Evolutionary conservation across 2,888 invertebrate species (phyloP), one percentile per base, ranked within the genome.

Genomic region (Kryphioiulus occultus): DNA sequence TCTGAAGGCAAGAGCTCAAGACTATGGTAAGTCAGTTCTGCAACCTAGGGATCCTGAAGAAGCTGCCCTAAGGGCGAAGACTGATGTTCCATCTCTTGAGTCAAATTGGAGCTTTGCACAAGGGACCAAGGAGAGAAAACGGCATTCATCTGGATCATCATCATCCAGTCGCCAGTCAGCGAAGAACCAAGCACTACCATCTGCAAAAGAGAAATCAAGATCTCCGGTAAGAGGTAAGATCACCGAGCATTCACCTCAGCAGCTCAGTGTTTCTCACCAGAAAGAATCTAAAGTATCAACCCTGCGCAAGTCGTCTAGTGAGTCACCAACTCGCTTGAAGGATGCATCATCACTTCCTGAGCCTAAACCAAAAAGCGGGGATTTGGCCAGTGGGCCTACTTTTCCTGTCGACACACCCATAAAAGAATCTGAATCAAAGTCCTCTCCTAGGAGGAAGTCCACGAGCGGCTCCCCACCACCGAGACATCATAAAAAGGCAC

Each of bases 341-440:
- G 78, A 78, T 78, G 30, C 78, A 3, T 30, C 17, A 15, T 30
- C 30, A 10, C 30, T 78, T 78, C 78, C 78, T 30, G 78, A 78
- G 78, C 22, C 59, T 22, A n/a, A 84, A 26, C 39, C 39, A 22
- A 85, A 85, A 85, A 44, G 26, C 10, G 85, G 39, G 35, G 44
- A 39, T 85, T 85, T 85, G 85, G 44, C 19, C n/a, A 26, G 22
- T 85, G 12, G 10, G 85, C 85, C 39, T 39, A n/a, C 44, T 85
- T 19, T 44, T 17, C 39, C 39, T 85, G 85, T 22, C 85, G 78
- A 15, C 78, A 78, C 39, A 39, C 39, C 85, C 44, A 9, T 85
- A 44, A 44, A 85, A 85, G 85, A 85, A 85, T 85, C 85, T 44
- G 85, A 85, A 53, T 86, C 86, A 86, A 86, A 59, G 68, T 68